Percentiles rank a stretch among this genome's conserved stretches.
Conservation (phyloP, 2,113 vertebrate genomes). For the Centropus bengalensis region DNA sequence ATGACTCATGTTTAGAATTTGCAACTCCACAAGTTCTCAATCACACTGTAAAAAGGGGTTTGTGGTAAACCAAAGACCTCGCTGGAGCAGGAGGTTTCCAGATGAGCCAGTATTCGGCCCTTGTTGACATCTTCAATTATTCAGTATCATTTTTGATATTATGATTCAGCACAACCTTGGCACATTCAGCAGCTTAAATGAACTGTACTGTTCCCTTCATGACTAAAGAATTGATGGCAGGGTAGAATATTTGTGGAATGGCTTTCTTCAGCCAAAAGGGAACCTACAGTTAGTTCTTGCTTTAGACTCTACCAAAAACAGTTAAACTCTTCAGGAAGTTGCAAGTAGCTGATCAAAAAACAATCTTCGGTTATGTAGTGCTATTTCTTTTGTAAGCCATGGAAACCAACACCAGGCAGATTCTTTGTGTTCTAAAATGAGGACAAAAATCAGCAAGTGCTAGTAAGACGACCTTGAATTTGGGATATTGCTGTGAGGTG, state of each 20-base stretch:
- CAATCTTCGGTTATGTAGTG: not conserved
- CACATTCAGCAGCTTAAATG: not conserved
- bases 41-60: not conserved
- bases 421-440: not conserved
- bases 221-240: not conserved
- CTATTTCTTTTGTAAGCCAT: not conserved
- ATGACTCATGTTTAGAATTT: not conserved
- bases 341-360: not conserved
- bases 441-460: not conserved
- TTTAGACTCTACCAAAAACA: not conserved
- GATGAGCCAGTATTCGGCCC: not conserved
- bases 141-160: not conserved
- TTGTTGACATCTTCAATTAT: not conserved
- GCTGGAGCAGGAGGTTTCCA: not conserved
- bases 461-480: not conserved
- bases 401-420: not conserved
- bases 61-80: not conserved
- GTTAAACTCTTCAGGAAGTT: not conserved
- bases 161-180: not conserved
- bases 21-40: not conserved
- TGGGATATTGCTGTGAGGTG: not conserved
- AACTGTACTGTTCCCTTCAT: not conserved
- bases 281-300: not conserved
- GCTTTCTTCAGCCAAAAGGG: not conserved
- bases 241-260: not conserved